Percentiles rank a stretch among this genome's conserved stretches.
Conservation (phyloP, 2,888 invertebrate species). For the Catocala fraxini region DNA sequence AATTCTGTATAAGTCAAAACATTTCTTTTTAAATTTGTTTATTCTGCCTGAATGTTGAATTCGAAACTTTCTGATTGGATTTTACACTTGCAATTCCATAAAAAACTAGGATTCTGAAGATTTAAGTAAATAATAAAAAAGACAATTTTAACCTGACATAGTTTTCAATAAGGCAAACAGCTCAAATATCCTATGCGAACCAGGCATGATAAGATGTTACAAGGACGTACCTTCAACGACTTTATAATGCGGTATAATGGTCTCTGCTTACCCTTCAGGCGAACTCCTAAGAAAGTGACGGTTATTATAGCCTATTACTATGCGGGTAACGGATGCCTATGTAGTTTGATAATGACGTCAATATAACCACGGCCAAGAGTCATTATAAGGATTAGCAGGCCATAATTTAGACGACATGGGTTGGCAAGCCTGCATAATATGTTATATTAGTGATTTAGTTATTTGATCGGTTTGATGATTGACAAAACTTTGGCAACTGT, state of each 20-base stretch:
- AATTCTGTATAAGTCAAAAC: too few relatives aligned
- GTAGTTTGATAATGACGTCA: conserved; percentile 19
- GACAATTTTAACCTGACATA: too few relatives aligned
- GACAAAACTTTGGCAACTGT: too few relatives aligned
- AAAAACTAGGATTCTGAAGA: too few relatives aligned
- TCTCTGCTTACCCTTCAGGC: conserved; percentile 14
- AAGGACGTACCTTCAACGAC: neutral
- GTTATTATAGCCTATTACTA: conserved; percentile 17
- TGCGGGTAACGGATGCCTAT: conserved; percentile 11
- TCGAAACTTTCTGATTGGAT: too few relatives aligned
- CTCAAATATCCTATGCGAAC: too few relatives aligned
- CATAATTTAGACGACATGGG: conserved; percentile 2
- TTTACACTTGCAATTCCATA: too few relatives aligned
- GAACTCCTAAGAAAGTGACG: conserved; percentile 15
- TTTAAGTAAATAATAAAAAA: too few relatives aligned
- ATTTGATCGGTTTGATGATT: neutral
- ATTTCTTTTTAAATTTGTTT: too few relatives aligned
- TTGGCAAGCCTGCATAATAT: neutral
- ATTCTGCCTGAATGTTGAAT: too few relatives aligned
- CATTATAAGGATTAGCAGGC: conserved; percentile 10
- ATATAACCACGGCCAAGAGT: conserved; percentile 9
- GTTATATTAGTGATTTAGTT: neutral
- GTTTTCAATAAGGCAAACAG: too few relatives aligned
- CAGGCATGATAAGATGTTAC: neutral
- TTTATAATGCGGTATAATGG: neutral